Evolutionary conservation across 2,797 vertebrate genomes (phyloP).

Genomic region (Syngnathus rostellatus): DNA sequence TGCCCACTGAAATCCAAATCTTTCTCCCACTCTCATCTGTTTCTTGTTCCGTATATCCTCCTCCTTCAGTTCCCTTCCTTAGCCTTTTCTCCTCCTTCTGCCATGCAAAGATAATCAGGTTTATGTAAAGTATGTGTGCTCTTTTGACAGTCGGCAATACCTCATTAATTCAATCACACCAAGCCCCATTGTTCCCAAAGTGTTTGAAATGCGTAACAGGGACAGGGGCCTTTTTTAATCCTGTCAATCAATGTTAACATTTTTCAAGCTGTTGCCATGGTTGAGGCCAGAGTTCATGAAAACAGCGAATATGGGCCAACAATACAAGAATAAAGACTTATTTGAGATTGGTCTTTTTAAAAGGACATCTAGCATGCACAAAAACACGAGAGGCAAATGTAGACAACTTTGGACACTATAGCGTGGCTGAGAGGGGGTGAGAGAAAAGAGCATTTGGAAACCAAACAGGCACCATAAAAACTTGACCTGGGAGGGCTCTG

Average conservation of each 20-base stretch:
- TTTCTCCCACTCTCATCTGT: slow-evolving; percentile 32
- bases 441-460: slow-evolving; percentile 88
- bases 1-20: slow-evolving; percentile 77
- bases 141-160: slow-evolving; percentile 97
- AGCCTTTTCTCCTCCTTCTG: slow-evolving; percentile 81
- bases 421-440: slow-evolving; percentile 75
- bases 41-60: slow-evolving; percentile 48
- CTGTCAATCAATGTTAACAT: slow-evolving; percentile 99
- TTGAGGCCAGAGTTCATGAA: slow-evolving; percentile 98
- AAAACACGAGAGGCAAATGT: slow-evolving; percentile 97
- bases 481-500: slow-evolving; percentile 97
- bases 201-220: slow-evolving; percentile 98
- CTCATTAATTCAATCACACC: slow-evolving; percentile 99
- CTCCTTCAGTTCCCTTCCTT: slow-evolving; percentile 66
- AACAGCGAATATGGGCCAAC: slow-evolving; percentile 98
- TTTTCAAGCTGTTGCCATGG: slow-evolving; percentile 99
- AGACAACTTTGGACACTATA: slow-evolving; percentile 95
- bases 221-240: slow-evolving; percentile 91
- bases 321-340: slow-evolving; percentile 99
- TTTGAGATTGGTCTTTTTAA: slow-evolving; percentile 92
- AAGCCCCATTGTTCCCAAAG: slow-evolving; percentile 95
- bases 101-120: slow-evolving; percentile 99
- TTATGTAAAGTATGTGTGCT: slow-evolving; percentile 99
- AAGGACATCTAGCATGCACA: slow-evolving; percentile 96
- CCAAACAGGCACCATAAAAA: slow-evolving; percentile 96